Conservation (phyloP, 2,113 vertebrate genomes). For the Hydrochoerus hydrochaeris region DNA sequence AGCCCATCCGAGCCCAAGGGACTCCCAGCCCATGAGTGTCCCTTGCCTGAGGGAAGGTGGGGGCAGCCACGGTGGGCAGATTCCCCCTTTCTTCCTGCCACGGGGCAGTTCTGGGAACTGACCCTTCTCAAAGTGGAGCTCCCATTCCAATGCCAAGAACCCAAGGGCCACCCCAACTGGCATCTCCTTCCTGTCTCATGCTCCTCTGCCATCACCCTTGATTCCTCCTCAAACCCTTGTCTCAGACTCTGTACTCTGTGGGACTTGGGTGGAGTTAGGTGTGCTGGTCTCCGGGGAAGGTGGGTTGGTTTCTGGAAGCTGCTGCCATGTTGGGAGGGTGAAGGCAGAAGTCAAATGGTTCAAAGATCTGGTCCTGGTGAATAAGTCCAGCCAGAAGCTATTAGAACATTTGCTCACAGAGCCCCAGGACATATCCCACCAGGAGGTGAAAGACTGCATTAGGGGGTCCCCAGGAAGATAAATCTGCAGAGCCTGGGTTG, state of each 20-base stretch:
- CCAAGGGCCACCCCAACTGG: rapidly evolving
- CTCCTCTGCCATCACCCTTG: neutral
- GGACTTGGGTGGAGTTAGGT: neutral
- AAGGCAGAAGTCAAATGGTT: rapidly evolving
- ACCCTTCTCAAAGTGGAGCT: neutral
- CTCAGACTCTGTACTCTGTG: neutral
- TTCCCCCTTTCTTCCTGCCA: neutral
- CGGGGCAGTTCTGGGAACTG: too few species aligned
- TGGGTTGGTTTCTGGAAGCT: rapidly evolving
- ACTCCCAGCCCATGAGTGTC: rapidly evolving
- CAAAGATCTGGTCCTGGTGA: too few species aligned
- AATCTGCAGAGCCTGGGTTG: too few species aligned
- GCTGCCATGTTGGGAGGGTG: rapidly evolving
- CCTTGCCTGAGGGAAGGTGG: neutral
- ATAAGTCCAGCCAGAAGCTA: rapidly evolving
- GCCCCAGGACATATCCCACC: neutral
- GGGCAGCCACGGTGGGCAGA: neutral
- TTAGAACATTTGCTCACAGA: neutral
- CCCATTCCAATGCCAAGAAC: rapidly evolving
- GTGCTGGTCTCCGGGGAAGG: rapidly evolving
- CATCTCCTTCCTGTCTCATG: neutral
- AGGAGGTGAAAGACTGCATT: rapidly evolving
- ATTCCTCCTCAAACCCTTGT: neutral
- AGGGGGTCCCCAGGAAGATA: neutral
- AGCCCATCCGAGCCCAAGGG: rapidly evolving